These are phyloP conservation scores for Poeciliopsis prolifica DNA, from an alignment of 2,113 vertebrate species.

Conservation along the genomic window DNA sequence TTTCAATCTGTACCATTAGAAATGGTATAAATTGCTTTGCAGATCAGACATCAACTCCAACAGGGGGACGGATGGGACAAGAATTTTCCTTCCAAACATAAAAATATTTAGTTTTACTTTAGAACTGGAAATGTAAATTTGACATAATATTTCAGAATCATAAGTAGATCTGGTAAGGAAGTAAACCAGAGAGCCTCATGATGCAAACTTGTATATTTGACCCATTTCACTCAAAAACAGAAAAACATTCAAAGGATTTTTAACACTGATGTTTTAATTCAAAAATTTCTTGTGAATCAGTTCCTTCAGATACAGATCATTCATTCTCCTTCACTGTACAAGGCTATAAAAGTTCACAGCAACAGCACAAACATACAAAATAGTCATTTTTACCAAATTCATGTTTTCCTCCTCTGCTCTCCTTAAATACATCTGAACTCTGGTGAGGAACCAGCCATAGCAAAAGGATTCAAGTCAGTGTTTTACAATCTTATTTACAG, in stretches of 20 bases:
- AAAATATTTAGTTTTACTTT: too few relatives aligned
- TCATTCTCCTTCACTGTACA: slow-evolving; percentile 69
- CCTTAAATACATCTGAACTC: slow-evolving; percentile 76
- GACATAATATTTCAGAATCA: too few relatives aligned
- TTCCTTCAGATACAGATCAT: slow-evolving; percentile 68
- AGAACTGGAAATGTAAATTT: too few relatives aligned
- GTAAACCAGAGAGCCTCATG: too few relatives aligned
- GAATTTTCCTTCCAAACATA: too few relatives aligned
- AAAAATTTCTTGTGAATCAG: slow-evolving; percentile 65
- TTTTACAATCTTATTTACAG: slow-evolving; percentile 94
- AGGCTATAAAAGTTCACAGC: slow-evolving; percentile 83
- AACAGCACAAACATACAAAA: slow-evolving; percentile 85
- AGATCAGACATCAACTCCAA: too few relatives aligned
- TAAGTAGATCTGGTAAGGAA: too few relatives aligned
- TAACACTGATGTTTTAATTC: slow-evolving; percentile 72
- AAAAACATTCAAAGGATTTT: neutral
- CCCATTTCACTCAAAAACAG: too few relatives aligned
- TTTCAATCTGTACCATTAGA: too few relatives aligned
- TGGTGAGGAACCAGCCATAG: slow-evolving; percentile 85
- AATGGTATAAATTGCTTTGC: too few relatives aligned
- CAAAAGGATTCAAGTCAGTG: slow-evolving; percentile 83
- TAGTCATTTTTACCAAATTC: slow-evolving; percentile 79
- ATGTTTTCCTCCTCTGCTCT: slow-evolving; percentile 23
- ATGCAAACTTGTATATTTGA: too few relatives aligned
- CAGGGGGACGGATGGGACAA: too few relatives aligned